Evolutionary conservation across 23 tunicate species (phyloP).

Genomic region (Corella eumyota): DNA sequence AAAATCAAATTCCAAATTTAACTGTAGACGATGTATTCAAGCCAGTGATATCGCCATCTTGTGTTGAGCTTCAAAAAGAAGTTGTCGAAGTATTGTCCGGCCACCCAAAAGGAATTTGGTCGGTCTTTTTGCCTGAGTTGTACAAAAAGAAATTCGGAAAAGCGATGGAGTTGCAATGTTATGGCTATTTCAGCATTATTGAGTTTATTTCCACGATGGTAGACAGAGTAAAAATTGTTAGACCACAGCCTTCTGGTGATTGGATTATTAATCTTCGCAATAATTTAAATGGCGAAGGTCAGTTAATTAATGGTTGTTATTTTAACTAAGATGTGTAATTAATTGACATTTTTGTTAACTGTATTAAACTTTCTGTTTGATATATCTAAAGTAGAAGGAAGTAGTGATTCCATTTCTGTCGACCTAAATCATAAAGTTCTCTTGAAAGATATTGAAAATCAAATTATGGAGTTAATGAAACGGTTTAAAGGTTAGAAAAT

Average conservation of each 20-base stretch:
- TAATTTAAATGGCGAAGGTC: too few relatives aligned
- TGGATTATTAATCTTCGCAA: constrained; percentile 42
- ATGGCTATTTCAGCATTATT: constrained; percentile 67
- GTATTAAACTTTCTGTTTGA: too few relatives aligned
- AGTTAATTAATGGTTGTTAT: too few relatives aligned
- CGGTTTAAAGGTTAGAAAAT: constrained; percentile 1
- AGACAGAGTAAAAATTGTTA: constrained; percentile 36
- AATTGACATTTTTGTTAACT: too few relatives aligned
- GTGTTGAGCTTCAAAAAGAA: constrained; percentile 20
- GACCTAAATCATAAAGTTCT: too few relatives aligned
- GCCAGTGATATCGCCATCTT: constrained; percentile 8
- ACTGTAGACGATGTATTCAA: not conserved
- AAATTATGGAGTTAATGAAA: too few relatives aligned
- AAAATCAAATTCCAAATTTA: too few relatives aligned
- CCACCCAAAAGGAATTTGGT: constrained; percentile 17
- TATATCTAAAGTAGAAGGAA: too few relatives aligned
- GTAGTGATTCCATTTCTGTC: too few relatives aligned
- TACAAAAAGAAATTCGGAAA: constrained; percentile 54
- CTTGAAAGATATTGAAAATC: too few relatives aligned
- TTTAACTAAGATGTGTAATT: too few relatives aligned
- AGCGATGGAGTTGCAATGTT: constrained; percentile 22
- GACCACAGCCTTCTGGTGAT: constrained; percentile 45
- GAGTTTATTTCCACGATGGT: constrained; percentile 59
- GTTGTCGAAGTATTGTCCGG: constrained; percentile 31
- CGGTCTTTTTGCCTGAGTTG: constrained; percentile 9